phyloP scores from a whole-genome alignment of 35 echinoderm and acorn worm species.

The Lytechinus pictus region DNA sequence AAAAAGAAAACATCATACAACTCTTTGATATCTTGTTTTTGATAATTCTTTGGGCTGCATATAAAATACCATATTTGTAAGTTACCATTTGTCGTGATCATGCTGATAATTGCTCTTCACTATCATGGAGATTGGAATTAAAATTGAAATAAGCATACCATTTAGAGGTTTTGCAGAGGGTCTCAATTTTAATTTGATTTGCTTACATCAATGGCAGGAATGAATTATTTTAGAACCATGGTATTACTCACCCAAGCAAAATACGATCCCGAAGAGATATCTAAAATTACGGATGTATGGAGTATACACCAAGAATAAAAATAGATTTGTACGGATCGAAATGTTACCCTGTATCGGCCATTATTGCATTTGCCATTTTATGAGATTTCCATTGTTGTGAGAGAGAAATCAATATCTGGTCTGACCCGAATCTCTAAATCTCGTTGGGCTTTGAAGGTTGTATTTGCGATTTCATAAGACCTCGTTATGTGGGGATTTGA shows the following conservation, averaged over 20 bases:
- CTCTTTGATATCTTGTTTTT: too few species aligned
- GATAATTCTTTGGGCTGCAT: too few species aligned
- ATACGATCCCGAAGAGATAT: background rate
- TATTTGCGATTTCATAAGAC: background rate
- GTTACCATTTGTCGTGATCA: too few species aligned
- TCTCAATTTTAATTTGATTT: too few species aligned
- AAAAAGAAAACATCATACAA: too few species aligned
- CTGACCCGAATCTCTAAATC: background rate
- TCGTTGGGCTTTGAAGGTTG: background rate
- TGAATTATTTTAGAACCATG: background rate
- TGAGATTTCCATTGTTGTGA: constrained; percentile 18
- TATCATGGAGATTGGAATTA: too few species aligned
- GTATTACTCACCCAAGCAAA: background rate
- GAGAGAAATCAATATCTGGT: background rate
- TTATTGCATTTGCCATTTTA: background rate
- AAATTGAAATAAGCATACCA: too few species aligned
- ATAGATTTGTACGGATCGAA: background rate
- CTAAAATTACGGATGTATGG: background rate
- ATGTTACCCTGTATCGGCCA: background rate
- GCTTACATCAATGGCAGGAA: background rate
- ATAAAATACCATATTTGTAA: too few species aligned
- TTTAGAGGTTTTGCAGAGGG: too few species aligned
- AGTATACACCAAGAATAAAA: background rate
- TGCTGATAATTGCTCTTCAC: too few species aligned
- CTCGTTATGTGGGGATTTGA: background rate